These are phyloP conservation scores for Phrynocephalus vlangalii DNA, from an alignment of 2,797 vertebrate genomes.

Conservation along the genomic window DNA sequence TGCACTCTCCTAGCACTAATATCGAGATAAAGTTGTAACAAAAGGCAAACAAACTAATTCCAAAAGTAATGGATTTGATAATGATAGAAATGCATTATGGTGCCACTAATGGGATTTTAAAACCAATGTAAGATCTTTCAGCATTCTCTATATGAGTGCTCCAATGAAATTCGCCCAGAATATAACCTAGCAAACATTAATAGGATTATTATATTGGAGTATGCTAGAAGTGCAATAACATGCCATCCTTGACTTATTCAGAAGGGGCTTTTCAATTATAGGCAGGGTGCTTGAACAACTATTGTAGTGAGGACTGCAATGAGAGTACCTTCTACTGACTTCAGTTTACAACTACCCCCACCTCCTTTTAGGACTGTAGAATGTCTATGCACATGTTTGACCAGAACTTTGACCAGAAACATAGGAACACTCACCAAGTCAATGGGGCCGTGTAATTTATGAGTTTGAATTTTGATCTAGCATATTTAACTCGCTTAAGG, in stretches of 20 bases:
- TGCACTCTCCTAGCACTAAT: background rate
- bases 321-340: background rate
- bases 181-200: background rate
- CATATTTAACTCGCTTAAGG: slow-evolving; percentile 27
- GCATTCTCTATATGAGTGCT: background rate
- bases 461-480: slow-evolving; percentile 32
- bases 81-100: background rate
- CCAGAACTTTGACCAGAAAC: background rate
- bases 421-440: background rate
- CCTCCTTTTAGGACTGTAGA: background rate
- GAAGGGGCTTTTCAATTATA: background rate
- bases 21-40: background rate
- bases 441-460: background rate
- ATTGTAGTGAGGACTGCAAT: background rate
- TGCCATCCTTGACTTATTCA: background rate
- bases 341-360: background rate
- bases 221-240: background rate
- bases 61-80: slow-evolving; percentile 16
- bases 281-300: background rate
- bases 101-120: background rate
- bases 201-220: background rate
- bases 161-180: background rate
- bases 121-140: background rate
- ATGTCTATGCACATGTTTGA: background rate
- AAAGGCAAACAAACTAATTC: slow-evolving; percentile 1